Evolutionary conservation across 2,797 vertebrate genomes (phyloP).

Genomic region (Xyrichtys novacula): DNA sequence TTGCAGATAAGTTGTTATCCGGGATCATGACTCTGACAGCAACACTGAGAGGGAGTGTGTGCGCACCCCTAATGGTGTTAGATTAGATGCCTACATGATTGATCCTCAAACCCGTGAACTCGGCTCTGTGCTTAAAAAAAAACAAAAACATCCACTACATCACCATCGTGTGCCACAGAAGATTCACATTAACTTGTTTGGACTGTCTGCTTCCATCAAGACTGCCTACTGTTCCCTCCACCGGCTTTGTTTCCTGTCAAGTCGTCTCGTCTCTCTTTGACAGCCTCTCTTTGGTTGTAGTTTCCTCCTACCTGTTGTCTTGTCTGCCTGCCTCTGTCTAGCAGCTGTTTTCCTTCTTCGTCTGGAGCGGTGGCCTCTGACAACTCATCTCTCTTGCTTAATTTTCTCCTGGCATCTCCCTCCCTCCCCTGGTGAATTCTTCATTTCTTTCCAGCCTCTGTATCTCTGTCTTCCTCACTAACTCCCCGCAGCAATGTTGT

Average conservation of each 20-base stretch:
- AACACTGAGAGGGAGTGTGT: slow-evolving; percentile 27
- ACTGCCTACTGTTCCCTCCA: slow-evolving; percentile 29
- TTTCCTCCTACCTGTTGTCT: slow-evolving; percentile 51
- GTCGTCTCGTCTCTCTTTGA: slow-evolving; percentile 5
- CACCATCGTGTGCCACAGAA: not conserved
- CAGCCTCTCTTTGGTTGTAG: slow-evolving; percentile 17
- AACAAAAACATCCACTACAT: not conserved
- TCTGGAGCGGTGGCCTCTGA: slow-evolving; percentile 30
- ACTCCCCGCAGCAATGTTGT: slow-evolving; percentile 50
- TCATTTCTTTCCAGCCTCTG: slow-evolving; percentile 35
- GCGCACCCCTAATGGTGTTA: slow-evolving; percentile 47
- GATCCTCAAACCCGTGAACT: slow-evolving; percentile 41
- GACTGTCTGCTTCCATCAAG: slow-evolving; percentile 45
- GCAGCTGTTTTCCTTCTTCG: slow-evolving; percentile 17
- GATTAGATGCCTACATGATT: slow-evolving; percentile 64
- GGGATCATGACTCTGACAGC: slow-evolving; percentile 43
- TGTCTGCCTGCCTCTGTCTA: slow-evolving; percentile 23
- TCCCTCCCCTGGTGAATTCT: slow-evolving; percentile 48
- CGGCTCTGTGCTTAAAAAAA: slow-evolving; percentile 18
- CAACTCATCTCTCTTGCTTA: slow-evolving; percentile 35
- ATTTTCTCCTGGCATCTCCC: slow-evolving; percentile 28
- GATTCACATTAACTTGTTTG: slow-evolving; percentile 33
- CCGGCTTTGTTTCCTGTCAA: slow-evolving; percentile 36
- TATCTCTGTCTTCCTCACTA: slow-evolving; percentile 39
- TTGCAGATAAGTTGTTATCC: slow-evolving; percentile 61